Conservation (phyloP, 2,797 vertebrate species). For the Meda fulgida region DNA sequence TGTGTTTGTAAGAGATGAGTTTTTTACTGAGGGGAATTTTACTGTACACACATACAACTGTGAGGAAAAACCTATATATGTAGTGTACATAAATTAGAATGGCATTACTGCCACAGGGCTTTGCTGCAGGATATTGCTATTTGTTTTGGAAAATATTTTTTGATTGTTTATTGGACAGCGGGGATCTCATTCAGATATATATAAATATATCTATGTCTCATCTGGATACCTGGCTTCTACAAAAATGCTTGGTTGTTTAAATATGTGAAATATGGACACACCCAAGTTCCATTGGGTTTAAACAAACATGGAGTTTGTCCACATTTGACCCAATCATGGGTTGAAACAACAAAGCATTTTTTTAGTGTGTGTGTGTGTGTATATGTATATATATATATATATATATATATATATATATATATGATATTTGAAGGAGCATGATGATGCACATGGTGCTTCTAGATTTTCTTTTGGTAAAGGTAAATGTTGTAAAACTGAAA, state of each 20-base stretch:
- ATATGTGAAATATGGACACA: neutral
- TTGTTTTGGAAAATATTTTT: neutral
- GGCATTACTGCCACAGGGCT: neutral
- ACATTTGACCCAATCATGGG: neutral
- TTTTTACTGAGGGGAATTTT: neutral
- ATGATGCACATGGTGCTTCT: neutral
- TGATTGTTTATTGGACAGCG: neutral
- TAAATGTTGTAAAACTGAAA: neutral
- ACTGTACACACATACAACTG: neutral
- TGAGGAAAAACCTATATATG: neutral
- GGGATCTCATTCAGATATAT: neutral
- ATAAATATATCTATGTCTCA: neutral
- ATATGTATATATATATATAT: no score
- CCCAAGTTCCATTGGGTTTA: no score
- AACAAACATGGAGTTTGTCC: no score
- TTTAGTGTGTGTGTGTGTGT: no score
- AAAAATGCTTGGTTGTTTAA: neutral
- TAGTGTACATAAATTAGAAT: neutral
- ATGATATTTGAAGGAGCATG: neutral
- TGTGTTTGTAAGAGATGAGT: constrained; percentile 9
- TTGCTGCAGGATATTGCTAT: neutral
- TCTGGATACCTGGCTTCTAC: neutral
- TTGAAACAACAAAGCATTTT: neutral
- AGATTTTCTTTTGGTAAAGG: neutral
- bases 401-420: no score